Evolutionary conservation across 2,113 vertebrate species (phyloP).

Genomic region (Echinops telfairi): DNA sequence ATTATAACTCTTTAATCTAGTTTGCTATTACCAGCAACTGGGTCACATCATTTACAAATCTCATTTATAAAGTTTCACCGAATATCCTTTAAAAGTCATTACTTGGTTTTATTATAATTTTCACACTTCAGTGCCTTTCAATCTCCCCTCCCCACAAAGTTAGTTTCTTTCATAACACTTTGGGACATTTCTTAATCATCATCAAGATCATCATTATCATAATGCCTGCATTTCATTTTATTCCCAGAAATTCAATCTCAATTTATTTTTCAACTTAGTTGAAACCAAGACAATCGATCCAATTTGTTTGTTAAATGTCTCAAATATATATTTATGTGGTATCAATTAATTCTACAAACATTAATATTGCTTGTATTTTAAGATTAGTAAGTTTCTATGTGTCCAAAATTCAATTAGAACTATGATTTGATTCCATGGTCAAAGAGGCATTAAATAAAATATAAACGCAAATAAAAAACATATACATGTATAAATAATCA

Average conservation of each 20-base stretch:
- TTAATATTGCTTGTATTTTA: neutral
- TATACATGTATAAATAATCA: neutral
- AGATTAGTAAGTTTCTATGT: neutral
- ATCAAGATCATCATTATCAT: neutral
- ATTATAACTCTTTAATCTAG: conserved; percentile 28
- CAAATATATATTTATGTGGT: neutral
- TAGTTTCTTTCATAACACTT: conserved; percentile 9
- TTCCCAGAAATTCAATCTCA: neutral
- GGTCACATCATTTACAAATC: conserved; percentile 34
- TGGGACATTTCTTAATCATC: conserved; percentile 16
- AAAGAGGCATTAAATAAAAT: neutral
- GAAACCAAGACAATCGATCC: neutral
- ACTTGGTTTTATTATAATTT: conserved; percentile 44
- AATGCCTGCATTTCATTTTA: neutral
- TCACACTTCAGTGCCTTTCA: neutral
- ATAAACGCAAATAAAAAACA: neutral
- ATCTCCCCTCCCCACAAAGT: neutral
- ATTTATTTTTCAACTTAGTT: neutral
- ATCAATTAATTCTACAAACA: conserved; percentile 9
- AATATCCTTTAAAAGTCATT: neutral
- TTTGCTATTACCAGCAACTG: conserved; percentile 23
- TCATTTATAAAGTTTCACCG: conserved; percentile 46
- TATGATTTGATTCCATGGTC: neutral
- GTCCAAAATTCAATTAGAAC: neutral
- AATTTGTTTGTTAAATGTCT: neutral